phyloP scores from a whole-genome alignment of 2,888 invertebrate species.

The Machimus rusticus region DNA sequence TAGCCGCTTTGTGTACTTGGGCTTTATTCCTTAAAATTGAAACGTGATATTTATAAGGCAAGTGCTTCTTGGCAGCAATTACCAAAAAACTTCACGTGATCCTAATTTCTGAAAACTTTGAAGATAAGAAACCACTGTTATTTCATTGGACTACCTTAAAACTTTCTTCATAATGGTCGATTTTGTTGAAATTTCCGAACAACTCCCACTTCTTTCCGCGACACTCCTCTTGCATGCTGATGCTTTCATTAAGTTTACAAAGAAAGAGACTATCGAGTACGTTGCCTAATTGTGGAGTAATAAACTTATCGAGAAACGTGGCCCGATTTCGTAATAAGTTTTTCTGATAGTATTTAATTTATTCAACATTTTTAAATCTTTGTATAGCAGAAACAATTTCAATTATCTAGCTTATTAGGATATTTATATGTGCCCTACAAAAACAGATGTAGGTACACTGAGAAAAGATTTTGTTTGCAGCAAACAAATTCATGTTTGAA shows the following conservation, averaged over 20 bases:
- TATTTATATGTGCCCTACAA: no score
- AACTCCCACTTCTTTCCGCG: neutral
- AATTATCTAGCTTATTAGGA: no score
- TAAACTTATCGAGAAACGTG: slow-evolving; percentile 8
- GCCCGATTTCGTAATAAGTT: neutral
- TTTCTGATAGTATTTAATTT: neutral
- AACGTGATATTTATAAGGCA: neutral
- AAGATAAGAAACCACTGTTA: neutral
- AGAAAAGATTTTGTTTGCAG: no score
- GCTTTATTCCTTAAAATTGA: neutral
- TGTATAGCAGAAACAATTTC: no score
- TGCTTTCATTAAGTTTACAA: slow-evolving; percentile 18
- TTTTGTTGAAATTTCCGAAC: neutral
- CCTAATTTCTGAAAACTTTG: neutral
- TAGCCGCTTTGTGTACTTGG: neutral
- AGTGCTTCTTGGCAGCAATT: neutral
- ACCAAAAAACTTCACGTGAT: slow-evolving; percentile 2
- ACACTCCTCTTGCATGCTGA: slow-evolving; percentile 1
- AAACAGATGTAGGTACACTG: no score
- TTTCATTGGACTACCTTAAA: slow-evolving; percentile 5
- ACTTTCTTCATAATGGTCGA: slow-evolving; percentile 5
- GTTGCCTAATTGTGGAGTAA: slow-evolving; percentile 1
- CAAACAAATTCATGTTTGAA: no score
- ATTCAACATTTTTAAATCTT: neutral
- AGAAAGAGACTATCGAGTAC: neutral